These are phyloP conservation scores for Sus cebifrons DNA, from an alignment of 2,797 vertebrate genomes.

Conservation along the genomic window DNA sequence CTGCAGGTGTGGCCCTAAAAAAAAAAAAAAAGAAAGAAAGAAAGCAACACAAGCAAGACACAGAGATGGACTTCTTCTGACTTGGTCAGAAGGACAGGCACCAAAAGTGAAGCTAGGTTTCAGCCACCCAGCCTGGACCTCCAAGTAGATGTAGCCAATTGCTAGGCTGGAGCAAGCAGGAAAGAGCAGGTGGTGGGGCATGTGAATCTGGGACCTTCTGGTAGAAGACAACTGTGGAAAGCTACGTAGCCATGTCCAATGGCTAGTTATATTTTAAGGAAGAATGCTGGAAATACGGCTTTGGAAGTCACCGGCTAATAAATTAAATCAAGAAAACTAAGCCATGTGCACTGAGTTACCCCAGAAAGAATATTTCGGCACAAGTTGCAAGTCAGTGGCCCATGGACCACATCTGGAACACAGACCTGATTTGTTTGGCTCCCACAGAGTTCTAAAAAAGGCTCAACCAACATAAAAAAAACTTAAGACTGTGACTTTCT, in stretches of 20 bases:
- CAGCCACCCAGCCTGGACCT: too few species aligned
- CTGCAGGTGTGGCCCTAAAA: too few species aligned
- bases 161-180: neutral
- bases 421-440: conserved; percentile 58
- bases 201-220: neutral
- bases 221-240: neutral
- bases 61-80: conserved; percentile 2
- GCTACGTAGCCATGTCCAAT: neutral
- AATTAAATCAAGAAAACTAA: conserved; percentile 64
- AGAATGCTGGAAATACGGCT: conserved; percentile 1
- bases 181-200: neutral
- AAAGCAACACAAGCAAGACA: conserved; percentile 9
- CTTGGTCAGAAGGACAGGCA: neutral
- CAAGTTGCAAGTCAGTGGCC: conserved; percentile 52
- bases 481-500: conserved; percentile 38
- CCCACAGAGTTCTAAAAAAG: conserved; percentile 65
- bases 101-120: neutral
- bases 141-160: neutral
- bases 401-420: conserved; percentile 72
- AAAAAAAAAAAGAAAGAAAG: conserved; percentile 10
- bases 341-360: neutral
- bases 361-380: conserved; percentile 62
- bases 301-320: neutral
- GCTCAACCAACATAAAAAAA: conserved; percentile 68
- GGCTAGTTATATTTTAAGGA: conserved; percentile 24